These are phyloP conservation scores for Ifrita kowaldi DNA, from an alignment of 2,113 vertebrate species.

Conservation along the genomic window DNA sequence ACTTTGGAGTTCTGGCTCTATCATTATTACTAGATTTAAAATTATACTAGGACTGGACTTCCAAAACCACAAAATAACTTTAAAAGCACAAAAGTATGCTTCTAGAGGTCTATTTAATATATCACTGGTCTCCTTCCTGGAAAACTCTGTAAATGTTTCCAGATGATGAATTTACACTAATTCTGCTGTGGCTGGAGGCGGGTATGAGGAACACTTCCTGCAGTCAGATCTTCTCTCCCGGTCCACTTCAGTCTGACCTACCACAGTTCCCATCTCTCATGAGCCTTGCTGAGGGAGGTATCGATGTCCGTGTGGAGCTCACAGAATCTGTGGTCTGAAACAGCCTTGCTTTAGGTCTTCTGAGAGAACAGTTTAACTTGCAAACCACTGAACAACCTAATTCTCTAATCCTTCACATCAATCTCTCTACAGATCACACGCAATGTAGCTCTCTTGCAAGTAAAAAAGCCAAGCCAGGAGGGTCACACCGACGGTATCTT, in stretches of 20 bases:
- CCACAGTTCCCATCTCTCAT: not conserved
- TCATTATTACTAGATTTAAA: not conserved
- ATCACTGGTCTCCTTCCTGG: not conserved
- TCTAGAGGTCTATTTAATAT: not conserved
- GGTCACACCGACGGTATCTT: rapidly evolving
- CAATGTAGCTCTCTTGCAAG: not conserved
- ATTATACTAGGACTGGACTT: not conserved
- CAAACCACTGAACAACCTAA: not conserved
- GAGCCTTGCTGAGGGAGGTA: not conserved
- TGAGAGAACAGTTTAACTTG: not conserved
- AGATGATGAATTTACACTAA: not conserved
- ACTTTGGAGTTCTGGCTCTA: not conserved
- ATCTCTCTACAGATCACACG: rapidly evolving
- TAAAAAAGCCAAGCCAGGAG: not conserved
- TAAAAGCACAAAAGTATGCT: not conserved
- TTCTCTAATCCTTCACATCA: rapidly evolving
- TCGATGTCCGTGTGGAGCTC: rapidly evolving
- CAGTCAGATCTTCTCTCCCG: not conserved
- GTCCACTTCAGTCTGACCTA: not conserved
- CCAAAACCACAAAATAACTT: not conserved
- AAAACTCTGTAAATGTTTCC: not conserved
- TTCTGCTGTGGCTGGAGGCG: not conserved
- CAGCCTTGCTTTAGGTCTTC: not conserved
- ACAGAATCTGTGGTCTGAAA: not conserved
- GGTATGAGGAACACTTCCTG: not conserved